Evolutionary conservation across 2,113 vertebrate species (phyloP).

Genomic region (Hemibagrus wyckioides): DNA sequence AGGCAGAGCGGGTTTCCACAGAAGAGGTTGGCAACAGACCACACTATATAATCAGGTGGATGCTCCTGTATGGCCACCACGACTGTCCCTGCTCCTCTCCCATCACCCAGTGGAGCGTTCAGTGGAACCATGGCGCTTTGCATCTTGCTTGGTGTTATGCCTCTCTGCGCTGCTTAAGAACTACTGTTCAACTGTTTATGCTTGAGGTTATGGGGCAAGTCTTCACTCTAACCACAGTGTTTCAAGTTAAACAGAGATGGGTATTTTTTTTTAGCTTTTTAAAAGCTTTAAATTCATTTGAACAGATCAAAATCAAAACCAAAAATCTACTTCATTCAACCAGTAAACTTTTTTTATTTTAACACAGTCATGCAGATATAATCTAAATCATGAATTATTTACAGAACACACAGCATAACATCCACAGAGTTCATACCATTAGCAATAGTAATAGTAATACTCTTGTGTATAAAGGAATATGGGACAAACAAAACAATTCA

Average conservation of each 20-base stretch:
- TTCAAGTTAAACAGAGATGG: neutral
- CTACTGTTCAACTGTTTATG: neutral
- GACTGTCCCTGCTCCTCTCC: neutral
- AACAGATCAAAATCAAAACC: no score
- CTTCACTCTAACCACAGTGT: neutral
- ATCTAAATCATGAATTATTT: constrained; percentile 13
- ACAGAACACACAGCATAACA: neutral
- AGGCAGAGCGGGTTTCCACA: constrained; percentile 57
- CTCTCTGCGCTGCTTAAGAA: neutral
- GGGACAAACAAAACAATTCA: neutral
- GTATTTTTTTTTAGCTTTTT: neutral
- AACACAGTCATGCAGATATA: neutral
- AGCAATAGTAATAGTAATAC: no score
- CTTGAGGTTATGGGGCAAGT: neutral
- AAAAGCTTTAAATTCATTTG: neutral
- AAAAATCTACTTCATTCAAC: no score
- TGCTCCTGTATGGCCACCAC: neutral
- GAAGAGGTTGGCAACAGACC: constrained; percentile 53
- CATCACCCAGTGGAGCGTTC: neutral
- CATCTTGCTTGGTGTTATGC: neutral
- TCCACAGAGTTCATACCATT: neutral
- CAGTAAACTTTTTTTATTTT: neutral
- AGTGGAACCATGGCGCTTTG: neutral
- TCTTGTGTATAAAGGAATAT: no score
- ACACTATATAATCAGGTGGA: constrained; percentile 59